Conservation (phyloP, 2,888 invertebrate species). For the Octodonta nipae region DNA sequence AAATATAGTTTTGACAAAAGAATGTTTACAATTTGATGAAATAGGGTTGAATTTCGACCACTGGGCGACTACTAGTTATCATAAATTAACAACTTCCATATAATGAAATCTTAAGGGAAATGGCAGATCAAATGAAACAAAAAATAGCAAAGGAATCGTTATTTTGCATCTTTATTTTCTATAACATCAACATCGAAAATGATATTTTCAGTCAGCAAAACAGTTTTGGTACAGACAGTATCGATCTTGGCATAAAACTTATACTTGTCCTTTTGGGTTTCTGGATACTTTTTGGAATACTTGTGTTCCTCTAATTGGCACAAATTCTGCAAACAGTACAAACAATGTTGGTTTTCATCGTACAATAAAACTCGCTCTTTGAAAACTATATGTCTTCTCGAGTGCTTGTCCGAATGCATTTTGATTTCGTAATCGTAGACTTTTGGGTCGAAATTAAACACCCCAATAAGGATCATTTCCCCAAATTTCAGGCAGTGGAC, state of each 20-base stretch:
- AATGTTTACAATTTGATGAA: no score
- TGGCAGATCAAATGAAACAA: no score
- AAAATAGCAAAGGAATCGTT: no score
- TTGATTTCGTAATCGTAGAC: slow-evolving; percentile 11
- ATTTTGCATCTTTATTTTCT: slow-evolving; percentile 1
- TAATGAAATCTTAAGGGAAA: no score
- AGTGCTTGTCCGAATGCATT: slow-evolving; percentile 9
- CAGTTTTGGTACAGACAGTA: slow-evolving; percentile 9
- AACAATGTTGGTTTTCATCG: slow-evolving; percentile 13
- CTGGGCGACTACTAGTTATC: no score
- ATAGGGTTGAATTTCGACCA: no score
- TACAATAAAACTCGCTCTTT: slow-evolving; percentile 11
- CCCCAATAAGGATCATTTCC: slow-evolving; percentile 12
- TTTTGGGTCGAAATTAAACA: slow-evolving; percentile 11
- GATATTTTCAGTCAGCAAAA: slow-evolving; percentile 12
- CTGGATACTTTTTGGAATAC: slow-evolving; percentile 12
- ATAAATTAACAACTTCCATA: no score
- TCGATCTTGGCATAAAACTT: slow-evolving; percentile 13
- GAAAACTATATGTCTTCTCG: slow-evolving; percentile 8
- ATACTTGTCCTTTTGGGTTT: slow-evolving; percentile 11
- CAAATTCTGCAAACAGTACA: slow-evolving; percentile 15
- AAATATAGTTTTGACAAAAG: no score
- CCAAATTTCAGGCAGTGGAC: slow-evolving; percentile 13
- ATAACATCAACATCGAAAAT: slow-evolving; percentile 8
- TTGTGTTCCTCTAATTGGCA: slow-evolving; percentile 11